A percentile compares a stretch with the other conserved stretches of the same genome.
Conservation (phyloP, 1,140 invertebrate species). For the Ceratitis capitata region DNA sequence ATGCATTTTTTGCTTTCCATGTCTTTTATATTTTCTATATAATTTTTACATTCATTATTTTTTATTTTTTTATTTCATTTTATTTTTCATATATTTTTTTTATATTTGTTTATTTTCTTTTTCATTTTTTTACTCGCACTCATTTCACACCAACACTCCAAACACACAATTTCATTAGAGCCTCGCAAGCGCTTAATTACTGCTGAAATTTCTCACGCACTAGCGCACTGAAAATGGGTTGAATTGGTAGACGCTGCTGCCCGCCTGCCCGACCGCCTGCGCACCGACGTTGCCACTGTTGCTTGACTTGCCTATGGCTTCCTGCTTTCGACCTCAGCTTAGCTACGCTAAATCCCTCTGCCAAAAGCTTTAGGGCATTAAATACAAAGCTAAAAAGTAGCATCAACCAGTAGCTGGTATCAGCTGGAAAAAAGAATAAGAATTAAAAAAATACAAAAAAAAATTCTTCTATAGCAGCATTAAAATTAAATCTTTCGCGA, state of each 20-base stretch:
- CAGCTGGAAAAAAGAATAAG: neutral
- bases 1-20: neutral
- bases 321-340: neutral
- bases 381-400: neutral
- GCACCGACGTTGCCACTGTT: too few relatives aligned
- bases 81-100: too few relatives aligned
- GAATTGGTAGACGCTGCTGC: neutral
- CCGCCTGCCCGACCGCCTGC: neutral
- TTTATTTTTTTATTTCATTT: too few relatives aligned
- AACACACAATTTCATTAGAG: conserved; percentile 20
- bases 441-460: neutral
- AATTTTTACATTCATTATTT: too few relatives aligned
- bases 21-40: too few relatives aligned
- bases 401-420: too few relatives aligned
- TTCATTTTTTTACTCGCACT: too few relatives aligned
- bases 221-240: neutral
- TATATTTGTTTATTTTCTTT: too few relatives aligned
- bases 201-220: conserved; percentile 10
- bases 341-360: neutral
- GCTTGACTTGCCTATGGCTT: neutral
- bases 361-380: neutral
- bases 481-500: neutral
- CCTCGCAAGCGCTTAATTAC: conserved; percentile 12
- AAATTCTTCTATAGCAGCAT: neutral
- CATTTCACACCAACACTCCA: neutral